Conservation (phyloP, 2,888 invertebrate genomes). For the Mayetiola destructor region DNA sequence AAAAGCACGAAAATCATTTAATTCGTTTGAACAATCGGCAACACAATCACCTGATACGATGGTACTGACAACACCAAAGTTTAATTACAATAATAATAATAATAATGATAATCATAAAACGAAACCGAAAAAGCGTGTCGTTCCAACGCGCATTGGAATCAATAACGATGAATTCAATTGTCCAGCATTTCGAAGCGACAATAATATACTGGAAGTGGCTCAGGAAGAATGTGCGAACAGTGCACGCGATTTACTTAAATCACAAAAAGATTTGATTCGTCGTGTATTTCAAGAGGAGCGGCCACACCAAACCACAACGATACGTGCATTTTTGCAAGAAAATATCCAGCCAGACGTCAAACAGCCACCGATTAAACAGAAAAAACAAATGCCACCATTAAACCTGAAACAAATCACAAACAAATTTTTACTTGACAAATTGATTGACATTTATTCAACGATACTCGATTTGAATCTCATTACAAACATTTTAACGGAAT, state of each 20-base stretch:
- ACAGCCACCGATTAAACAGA: neutral
- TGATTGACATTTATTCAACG: slow-evolving; percentile 28
- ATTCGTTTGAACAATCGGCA: too few relatives aligned
- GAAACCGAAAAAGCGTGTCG: slow-evolving; percentile 31
- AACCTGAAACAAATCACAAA: slow-evolving; percentile 24
- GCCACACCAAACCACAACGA: slow-evolving; percentile 14
- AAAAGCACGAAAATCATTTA: too few relatives aligned
- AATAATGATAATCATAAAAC: neutral
- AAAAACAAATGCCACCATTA: slow-evolving; percentile 17
- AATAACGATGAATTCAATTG: slow-evolving; percentile 18
- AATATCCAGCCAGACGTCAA: neutral
- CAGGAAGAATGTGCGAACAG: slow-evolving; percentile 23
- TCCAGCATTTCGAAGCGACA: slow-evolving; percentile 31
- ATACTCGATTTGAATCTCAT: slow-evolving; percentile 31
- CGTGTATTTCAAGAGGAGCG: slow-evolving; percentile 25
- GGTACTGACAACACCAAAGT: neutral
- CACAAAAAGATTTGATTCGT: slow-evolving; percentile 28
- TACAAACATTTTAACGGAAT: slow-evolving; percentile 31
- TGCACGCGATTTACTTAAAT: slow-evolving; percentile 23
- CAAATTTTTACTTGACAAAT: slow-evolving; percentile 21
- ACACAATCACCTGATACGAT: neutral
- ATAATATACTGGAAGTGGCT: slow-evolving; percentile 28
- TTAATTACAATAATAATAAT: too few relatives aligned
- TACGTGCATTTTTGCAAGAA: neutral
- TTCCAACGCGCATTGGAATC: slow-evolving; percentile 25